Percentiles rank a stretch among this genome's conserved stretches.
Evolutionary conservation across 2,888 invertebrate genomes (phyloP).

Genomic region (Caenorhabditis plicata): DNA sequence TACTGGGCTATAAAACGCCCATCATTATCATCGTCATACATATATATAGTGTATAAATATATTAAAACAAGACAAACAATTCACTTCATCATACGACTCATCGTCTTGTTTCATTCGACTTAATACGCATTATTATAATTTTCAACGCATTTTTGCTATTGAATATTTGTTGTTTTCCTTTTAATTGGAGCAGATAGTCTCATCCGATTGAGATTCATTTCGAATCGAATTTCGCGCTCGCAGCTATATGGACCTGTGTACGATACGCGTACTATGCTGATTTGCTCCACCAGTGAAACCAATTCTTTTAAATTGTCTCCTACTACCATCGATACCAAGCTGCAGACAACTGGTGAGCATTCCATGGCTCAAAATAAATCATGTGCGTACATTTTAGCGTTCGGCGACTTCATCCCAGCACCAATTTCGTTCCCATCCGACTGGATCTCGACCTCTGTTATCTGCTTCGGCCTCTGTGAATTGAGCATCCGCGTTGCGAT

Average conservation of each 20-base stretch:
- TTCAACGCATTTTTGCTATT: too few relatives aligned
- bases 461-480: conserved; percentile 62
- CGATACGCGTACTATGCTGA: conserved; percentile 36
- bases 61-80: too few relatives aligned
- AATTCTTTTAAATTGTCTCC: conserved; percentile 21
- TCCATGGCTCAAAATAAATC: background rate
- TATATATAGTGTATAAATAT: too few relatives aligned
- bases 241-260: conserved; percentile 23
- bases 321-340: conserved; percentile 2
- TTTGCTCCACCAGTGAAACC: conserved; percentile 17
- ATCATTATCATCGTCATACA: too few relatives aligned
- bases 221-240: too few relatives aligned
- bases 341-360: conserved; percentile 1
- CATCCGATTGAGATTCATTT: too few relatives aligned
- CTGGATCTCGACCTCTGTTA: conserved; percentile 58
- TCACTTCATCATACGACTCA: too few relatives aligned
- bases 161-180: too few relatives aligned
- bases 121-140: too few relatives aligned
- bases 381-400: background rate
- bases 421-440: conserved; percentile 40
- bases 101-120: too few relatives aligned
- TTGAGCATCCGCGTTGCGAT: conserved; percentile 54
- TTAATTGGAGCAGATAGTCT: too few relatives aligned
- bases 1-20: too few relatives aligned
- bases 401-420: conserved; percentile 19